A percentile compares a stretch with the other conserved stretches of the same genome.
Conservation (phyloP, 2,888 invertebrate genomes). For the Scaptomyza cyrtandrae region DNA sequence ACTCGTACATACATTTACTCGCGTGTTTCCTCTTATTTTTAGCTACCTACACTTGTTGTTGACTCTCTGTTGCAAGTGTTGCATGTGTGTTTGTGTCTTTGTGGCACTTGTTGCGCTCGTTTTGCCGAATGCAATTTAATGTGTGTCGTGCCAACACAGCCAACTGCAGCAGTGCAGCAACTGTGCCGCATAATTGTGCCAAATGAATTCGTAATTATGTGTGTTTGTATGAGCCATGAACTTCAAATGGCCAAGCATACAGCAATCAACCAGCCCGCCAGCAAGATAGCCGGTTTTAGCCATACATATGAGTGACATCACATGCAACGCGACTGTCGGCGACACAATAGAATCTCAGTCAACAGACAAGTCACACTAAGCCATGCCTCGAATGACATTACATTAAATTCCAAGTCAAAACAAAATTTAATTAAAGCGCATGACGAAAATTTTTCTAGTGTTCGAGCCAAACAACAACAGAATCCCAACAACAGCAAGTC, state of each 20-base stretch:
- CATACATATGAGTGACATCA: conserved; percentile 71
- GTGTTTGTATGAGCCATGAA: conserved; percentile 62
- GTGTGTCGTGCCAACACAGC: conserved; percentile 54
- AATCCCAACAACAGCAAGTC: conserved; percentile 3
- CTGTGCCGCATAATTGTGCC: conserved; percentile 78
- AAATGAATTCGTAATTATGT: conserved; percentile 79
- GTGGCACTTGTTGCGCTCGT: conserved; percentile 68
- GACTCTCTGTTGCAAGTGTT: conserved; percentile 1
- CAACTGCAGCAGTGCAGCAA: conserved; percentile 44
- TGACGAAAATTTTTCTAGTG: conserved; percentile 57
- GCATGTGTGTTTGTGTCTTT: conserved; percentile 20
- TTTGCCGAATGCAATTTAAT: conserved; percentile 78
- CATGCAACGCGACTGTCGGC: conserved; percentile 51
- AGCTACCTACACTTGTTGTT: conserved; percentile 1
- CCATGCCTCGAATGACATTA: conserved; percentile 60
- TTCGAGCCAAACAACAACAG: conserved; percentile 7
- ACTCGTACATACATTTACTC: not conserved
- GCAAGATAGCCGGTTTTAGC: conserved; percentile 58
- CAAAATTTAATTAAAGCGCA: conserved; percentile 80
- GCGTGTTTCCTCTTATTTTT: conserved; percentile 53
- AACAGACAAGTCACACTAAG: conserved; percentile 21
- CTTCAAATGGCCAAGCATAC: conserved; percentile 53
- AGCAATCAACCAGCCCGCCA: not conserved
- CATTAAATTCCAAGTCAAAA: conserved; percentile 48
- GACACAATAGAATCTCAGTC: conserved; percentile 36